phyloP scores from a whole-genome alignment of 2,888 invertebrate genomes.

The Drosophila maculinotata region DNA sequence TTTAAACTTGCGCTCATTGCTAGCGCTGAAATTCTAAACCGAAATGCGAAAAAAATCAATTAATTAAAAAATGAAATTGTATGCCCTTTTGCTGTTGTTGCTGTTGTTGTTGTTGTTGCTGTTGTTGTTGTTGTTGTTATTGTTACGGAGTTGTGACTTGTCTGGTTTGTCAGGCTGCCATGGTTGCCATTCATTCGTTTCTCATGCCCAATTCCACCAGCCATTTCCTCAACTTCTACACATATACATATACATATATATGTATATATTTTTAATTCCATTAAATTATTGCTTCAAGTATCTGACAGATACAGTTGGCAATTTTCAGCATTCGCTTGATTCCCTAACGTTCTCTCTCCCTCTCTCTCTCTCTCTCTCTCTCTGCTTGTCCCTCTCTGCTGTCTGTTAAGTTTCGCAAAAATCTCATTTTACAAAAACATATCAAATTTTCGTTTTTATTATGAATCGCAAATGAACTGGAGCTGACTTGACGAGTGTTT shows the following conservation, averaged over 20 bases:
- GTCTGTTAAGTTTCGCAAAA: conserved; percentile 61
- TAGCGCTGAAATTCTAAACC: conserved; percentile 72
- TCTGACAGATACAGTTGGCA: conserved; percentile 70
- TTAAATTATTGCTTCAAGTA: conserved; percentile 63
- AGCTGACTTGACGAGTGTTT: conserved; percentile 39
- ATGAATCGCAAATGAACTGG: conserved; percentile 71
- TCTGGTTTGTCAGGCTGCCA: conserved; percentile 18
- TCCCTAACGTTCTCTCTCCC: conserved; percentile 2
- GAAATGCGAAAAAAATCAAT: conserved; percentile 80
- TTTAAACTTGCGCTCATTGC: conserved; percentile 55
- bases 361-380: not conserved
- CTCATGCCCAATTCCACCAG: conserved; percentile 2
- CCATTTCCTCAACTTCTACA: conserved; percentile 35
- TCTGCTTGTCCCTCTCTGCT: conserved; percentile 6
- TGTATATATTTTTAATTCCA: conserved; percentile 24
- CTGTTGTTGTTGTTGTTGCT: conserved; percentile 34
- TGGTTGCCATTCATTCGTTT: conserved; percentile 18
- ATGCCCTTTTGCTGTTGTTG: conserved; percentile 36
- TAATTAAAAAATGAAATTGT: conserved; percentile 79
- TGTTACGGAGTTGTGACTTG: conserved; percentile 47
- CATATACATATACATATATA: not conserved
- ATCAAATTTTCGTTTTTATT: conserved; percentile 76
- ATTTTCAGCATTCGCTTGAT: conserved; percentile 39
- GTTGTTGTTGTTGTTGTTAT: no score
- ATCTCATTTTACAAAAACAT: conserved; percentile 81